Evolutionary conservation across 1,140 invertebrate genomes (phyloP), one percentile per base, ranked within the genome.

Genomic region (Halotydeus destructor): DNA sequence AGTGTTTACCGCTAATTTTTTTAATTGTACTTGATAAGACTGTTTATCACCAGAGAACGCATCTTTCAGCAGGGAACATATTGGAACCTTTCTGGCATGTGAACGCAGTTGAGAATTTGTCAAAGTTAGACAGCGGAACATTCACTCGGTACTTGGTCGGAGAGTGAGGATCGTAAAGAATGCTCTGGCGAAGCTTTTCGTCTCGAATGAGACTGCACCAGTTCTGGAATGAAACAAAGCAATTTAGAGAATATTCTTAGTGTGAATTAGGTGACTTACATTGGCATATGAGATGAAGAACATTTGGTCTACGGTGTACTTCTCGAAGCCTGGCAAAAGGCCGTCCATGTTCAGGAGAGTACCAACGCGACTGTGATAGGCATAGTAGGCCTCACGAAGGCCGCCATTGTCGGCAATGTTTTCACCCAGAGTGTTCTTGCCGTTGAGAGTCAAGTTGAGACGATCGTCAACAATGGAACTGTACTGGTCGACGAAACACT

Each of bases 71-170:
- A n/a, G n/a, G n/a, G n/a, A n/a, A n/a, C n/a, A n/a, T n/a, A n/a
- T n/a, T n/a, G n/a, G n/a, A n/a, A n/a, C n/a, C n/a, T n/a, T n/a
- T n/a, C n/a, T n/a, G n/a, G 60, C 88, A 96, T 1, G 74, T 67
- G 63, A 78, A 96, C 2, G 72, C 71, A 36, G 68, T 56, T 1
- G 78, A 70, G 58, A 96, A 96, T 45, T 89, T 81, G 31, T 69
- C 57, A 0, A 75, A 81, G 57, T 94, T 94, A 32, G 74, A 73
- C 3, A 94, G 57, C 0, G 77, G 58, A 12, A 64, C 65, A 41
- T 62, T 59, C 9, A 66, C 60, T 38, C 65, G 59, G 53, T 49
- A 64, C 55, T 43, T 46, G 3, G 46, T 50, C 12, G 57, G 56
- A 34, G 51, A 52, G 41, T 59, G 57, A 32, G 53, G 44, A 38